These are phyloP conservation scores for Gasterosteus aculeatus DNA, from an alignment of 2,113 vertebrate species.

Conservation along the genomic window DNA sequence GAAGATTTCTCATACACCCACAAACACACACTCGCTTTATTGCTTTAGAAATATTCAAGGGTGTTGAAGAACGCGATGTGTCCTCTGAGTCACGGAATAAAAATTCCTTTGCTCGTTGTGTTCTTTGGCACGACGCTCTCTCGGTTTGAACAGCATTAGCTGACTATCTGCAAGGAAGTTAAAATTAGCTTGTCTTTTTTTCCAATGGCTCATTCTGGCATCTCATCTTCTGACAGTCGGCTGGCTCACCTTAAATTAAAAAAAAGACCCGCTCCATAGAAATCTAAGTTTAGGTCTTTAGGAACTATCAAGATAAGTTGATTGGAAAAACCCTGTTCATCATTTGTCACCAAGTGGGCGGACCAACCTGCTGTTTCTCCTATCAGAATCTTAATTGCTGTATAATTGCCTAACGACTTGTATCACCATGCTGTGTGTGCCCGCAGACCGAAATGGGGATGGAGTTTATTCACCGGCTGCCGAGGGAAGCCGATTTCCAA, in stretches of 20 bases:
- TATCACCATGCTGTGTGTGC: conserved; percentile 65
- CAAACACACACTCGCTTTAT: conserved; percentile 12
- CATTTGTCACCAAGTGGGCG: conserved; percentile 56
- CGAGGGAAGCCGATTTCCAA: conserved; percentile 72
- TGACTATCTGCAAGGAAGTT: conserved; percentile 29
- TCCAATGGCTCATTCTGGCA: conserved; percentile 34
- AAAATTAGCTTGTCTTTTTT: conserved; percentile 57
- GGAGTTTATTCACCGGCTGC: conserved; percentile 63
- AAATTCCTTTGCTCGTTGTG: conserved; percentile 28
- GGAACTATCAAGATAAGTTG: conserved; percentile 60
- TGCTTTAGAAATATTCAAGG: conserved; percentile 39
- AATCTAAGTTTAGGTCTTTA: conserved; percentile 70
- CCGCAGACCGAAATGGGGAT: conserved; percentile 58
- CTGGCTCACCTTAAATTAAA: conserved; percentile 33
- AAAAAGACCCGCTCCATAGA: conserved; percentile 28
- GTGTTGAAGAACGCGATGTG: conserved; percentile 40
- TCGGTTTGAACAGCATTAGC: conserved; percentile 39
- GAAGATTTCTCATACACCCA: neutral
- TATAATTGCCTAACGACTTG: conserved; percentile 75
- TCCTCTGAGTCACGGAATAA: conserved; percentile 63
- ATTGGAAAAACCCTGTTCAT: conserved; percentile 59
- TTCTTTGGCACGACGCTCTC: conserved; percentile 45
- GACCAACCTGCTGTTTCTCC: conserved; percentile 67
- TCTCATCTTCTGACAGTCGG: conserved; percentile 38
- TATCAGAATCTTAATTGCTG: conserved; percentile 75